Evolutionary conservation across 2,797 vertebrate genomes (phyloP).

Genomic region (Coranthus polyacanthus): DNA sequence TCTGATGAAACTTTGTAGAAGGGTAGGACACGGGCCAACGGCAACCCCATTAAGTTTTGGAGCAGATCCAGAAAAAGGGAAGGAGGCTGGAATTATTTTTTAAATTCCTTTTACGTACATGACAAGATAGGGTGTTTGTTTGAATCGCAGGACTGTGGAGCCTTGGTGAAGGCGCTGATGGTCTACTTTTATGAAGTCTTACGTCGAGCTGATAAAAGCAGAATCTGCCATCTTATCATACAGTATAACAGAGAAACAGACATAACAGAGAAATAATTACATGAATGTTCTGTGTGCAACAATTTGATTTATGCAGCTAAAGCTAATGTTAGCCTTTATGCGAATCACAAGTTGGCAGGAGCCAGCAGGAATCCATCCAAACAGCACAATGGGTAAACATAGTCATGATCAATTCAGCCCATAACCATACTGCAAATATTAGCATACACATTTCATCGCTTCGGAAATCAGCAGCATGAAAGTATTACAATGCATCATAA

Average conservation of each 20-base stretch:
- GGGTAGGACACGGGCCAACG: too few species aligned
- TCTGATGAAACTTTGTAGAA: too few species aligned
- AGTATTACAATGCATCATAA: conserved; percentile 35
- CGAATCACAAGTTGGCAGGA: conserved; percentile 7
- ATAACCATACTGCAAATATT: conserved; percentile 46
- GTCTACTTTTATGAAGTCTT: neutral
- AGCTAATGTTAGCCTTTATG: conserved; percentile 7
- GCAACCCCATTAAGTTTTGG: too few species aligned
- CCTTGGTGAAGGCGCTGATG: neutral
- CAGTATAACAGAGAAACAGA: too few species aligned
- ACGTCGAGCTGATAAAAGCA: too few species aligned
- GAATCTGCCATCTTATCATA: too few species aligned
- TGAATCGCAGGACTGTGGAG: too few species aligned
- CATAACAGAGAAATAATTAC: conserved; percentile 10
- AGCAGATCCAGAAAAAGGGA: too few species aligned
- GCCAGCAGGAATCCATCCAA: neutral
- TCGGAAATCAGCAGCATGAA: conserved; percentile 35
- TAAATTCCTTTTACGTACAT: too few species aligned
- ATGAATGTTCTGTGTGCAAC: conserved; percentile 7
- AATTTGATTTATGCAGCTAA: conserved; percentile 9
- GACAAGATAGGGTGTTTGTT: too few species aligned
- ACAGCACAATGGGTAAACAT: conserved; percentile 17
- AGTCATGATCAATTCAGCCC: conserved; percentile 26
- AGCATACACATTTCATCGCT: conserved; percentile 38
- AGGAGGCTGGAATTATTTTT: too few species aligned